Percentiles rank a stretch among this genome's conserved stretches.
phyloP scores from a whole-genome alignment of 1,140 invertebrate species.

The Drosophila rhopaloa region DNA sequence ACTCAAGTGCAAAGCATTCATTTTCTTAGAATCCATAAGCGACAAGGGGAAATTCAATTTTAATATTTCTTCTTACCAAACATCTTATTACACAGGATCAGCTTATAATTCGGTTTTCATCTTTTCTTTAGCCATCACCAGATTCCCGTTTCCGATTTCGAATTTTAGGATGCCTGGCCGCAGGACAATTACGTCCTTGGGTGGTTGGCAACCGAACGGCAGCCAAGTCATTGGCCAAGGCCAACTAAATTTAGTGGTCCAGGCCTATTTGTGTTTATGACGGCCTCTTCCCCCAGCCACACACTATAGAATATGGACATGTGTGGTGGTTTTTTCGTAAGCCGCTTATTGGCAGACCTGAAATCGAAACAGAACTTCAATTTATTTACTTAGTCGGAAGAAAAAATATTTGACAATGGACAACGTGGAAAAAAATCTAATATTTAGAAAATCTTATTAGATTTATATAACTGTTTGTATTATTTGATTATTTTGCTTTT shows the following conservation, averaged over 20 bases:
- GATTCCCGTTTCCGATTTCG: not conserved
- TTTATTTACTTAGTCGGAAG: constrained; percentile 27
- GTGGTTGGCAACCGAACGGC: not conserved
- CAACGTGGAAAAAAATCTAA: too few species aligned
- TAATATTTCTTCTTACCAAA: not conserved
- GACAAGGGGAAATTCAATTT: constrained; percentile 27
- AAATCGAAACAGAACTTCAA: constrained; percentile 15
- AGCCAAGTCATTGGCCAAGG: constrained; percentile 25
- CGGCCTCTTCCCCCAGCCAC: not conserved
- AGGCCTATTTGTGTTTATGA: constrained; percentile 42
- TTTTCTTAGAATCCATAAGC: constrained; percentile 1
- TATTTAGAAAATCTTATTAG: too few species aligned
- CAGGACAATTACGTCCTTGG: constrained; percentile 23
- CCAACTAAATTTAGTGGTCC: constrained; percentile 43
- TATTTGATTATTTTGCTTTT: too few species aligned
- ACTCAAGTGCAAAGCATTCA: not conserved
- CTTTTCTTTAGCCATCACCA: not conserved
- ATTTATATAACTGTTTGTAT: too few species aligned
- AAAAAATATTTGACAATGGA: too few species aligned
- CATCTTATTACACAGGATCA: constrained; percentile 3
- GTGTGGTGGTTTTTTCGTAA: constrained; percentile 34
- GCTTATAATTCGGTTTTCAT: constrained; percentile 23
- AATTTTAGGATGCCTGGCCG: constrained; percentile 5
- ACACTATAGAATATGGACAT: not conserved
- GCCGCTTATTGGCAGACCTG: constrained; percentile 38